phyloP scores from a whole-genome alignment of 2,797 vertebrate species.

The Hyperoplus lanceolatus region DNA sequence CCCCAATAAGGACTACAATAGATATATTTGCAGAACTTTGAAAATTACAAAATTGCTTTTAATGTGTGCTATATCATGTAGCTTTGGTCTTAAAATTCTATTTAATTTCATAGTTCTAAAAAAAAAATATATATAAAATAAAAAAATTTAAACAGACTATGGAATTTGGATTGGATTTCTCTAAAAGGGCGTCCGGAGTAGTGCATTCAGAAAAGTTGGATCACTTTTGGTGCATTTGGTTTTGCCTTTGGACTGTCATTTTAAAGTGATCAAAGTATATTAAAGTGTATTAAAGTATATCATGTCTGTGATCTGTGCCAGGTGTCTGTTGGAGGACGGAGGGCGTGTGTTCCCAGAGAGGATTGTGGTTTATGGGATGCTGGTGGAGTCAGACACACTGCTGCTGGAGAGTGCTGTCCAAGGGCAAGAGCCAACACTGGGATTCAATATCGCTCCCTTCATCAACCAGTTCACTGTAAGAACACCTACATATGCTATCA shows the following conservation, averaged over 20 bases:
- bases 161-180: no score
- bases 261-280: no score
- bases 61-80: no score
- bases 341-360: slow-evolving; percentile 94
- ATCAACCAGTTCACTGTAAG: slow-evolving; percentile 98
- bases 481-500: background rate
- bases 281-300: no score
- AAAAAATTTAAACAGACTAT: no score
- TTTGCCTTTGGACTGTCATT: background rate
- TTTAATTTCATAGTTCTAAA: no score
- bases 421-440: slow-evolving; percentile 93
- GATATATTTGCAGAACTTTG: no score
- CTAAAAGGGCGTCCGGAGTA: background rate
- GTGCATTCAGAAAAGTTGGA: background rate
- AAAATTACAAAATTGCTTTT: no score
- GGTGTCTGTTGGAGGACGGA: slow-evolving; percentile 94
- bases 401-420: slow-evolving; percentile 95
- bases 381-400: slow-evolving; percentile 93
- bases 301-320: slow-evolving; percentile 52
- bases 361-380: slow-evolving; percentile 91
- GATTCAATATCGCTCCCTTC: slow-evolving; percentile 95
- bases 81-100: no score
- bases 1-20: no score
- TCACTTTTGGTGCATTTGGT: background rate
- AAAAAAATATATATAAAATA: no score